Conservation (phyloP, 92 coral and sea anemone species). For the Porites evermanni region DNA sequence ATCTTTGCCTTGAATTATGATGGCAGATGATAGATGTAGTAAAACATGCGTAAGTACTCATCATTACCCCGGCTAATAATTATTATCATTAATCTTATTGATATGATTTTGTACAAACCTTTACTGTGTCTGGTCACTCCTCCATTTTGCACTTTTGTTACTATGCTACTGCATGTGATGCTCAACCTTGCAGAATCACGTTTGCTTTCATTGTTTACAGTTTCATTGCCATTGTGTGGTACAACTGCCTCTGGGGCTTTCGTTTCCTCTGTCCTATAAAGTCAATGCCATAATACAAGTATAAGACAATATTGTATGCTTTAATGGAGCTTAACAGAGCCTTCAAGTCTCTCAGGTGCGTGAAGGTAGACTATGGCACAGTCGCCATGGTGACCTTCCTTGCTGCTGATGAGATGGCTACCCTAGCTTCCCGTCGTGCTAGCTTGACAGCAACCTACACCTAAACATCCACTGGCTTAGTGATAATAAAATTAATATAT, state of each 20-base stretch:
- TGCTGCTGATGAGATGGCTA: too few species aligned
- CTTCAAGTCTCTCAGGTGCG: too few species aligned
- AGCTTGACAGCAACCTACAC: too few species aligned
- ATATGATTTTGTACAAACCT: slow-evolving; percentile 56
- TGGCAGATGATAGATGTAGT: too few species aligned
- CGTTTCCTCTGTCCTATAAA: slow-evolving; percentile 45
- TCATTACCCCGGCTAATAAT: background rate
- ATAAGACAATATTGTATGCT: background rate
- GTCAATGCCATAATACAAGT: background rate
- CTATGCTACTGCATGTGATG: slow-evolving; percentile 67
- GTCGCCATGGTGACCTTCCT: too few species aligned
- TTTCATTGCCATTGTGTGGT: slow-evolving; percentile 77
- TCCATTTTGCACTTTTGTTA: slow-evolving; percentile 83
- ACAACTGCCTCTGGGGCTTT: slow-evolving; percentile 41
- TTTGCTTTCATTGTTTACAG: slow-evolving; percentile 38
- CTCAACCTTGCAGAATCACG: slow-evolving; percentile 41
- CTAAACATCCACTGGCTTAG: too few species aligned
- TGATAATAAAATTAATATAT: too few species aligned
- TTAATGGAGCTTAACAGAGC: too few species aligned
- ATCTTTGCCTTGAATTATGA: too few species aligned
- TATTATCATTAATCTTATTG: background rate
- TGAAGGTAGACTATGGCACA: too few species aligned
- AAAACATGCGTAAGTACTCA: too few species aligned
- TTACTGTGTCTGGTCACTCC: slow-evolving; percentile 73
- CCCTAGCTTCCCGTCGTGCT: too few species aligned